Evolutionary conservation across 2,113 vertebrate genomes (phyloP).

Genomic region (Albula goreensis): DNA sequence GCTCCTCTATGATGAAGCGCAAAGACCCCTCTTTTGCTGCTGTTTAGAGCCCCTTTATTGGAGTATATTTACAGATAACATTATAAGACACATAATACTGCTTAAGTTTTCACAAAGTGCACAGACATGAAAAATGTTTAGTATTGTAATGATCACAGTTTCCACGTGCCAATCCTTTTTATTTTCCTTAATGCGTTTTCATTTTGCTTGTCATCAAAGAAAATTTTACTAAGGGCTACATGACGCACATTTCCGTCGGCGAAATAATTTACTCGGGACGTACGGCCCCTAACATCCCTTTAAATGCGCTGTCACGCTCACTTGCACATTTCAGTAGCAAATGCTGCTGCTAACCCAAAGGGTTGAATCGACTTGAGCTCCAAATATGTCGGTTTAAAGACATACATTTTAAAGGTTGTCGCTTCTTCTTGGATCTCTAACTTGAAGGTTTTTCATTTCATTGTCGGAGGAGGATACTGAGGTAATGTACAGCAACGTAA

Average conservation of each 20-base stretch:
- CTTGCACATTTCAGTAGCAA: not conserved
- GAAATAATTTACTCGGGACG: not conserved
- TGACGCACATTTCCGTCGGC: not conserved
- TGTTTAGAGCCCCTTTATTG: no score
- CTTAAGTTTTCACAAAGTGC: no score
- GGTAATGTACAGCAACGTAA: conserved; percentile 14
- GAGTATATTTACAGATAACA: no score
- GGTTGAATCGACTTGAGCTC: conserved; percentile 8
- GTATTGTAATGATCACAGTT: no score
- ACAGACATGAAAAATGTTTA: no score
- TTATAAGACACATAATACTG: no score
- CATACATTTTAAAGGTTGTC: not conserved
- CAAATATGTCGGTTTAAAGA: conserved; percentile 9
- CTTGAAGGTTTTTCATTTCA: conserved; percentile 14
- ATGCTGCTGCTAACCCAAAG: not conserved
- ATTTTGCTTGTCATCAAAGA: no score
- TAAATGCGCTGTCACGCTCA: conserved; percentile 3
- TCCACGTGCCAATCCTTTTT: no score
- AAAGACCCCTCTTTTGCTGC: no score
- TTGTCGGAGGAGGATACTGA: conserved; percentile 4
- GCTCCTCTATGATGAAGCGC: no score
- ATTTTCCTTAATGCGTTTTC: no score
- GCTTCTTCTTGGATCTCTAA: not conserved
- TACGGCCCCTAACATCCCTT: conserved; percentile 3
- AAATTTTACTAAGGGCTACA: no score